Evolutionary conservation across 2,797 vertebrate species (phyloP).

Genomic region (Heteromormyrus szaboi): DNA sequence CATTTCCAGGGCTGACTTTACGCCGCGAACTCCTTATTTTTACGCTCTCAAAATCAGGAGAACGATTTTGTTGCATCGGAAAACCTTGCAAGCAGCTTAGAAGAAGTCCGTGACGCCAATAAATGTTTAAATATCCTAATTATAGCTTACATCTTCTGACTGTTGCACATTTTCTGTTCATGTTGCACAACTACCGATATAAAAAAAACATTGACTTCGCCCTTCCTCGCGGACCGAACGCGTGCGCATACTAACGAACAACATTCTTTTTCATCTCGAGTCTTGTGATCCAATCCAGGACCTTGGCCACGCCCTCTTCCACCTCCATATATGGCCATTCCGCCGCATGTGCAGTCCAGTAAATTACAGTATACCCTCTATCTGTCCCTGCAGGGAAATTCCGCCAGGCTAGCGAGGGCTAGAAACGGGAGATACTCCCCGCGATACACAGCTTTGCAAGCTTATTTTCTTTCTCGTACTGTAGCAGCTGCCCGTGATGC

Average conservation of each 20-base stretch:
- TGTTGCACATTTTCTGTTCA: conserved; percentile 15
- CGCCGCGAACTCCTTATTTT: neutral
- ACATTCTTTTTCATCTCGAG: conserved; percentile 42
- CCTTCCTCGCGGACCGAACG: conserved; percentile 31
- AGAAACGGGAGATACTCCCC: neutral
- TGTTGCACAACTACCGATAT: conserved; percentile 16
- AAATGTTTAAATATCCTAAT: conserved; percentile 17
- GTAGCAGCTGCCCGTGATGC: neutral
- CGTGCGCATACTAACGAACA: conserved; percentile 58
- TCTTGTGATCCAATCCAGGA: conserved; percentile 57
- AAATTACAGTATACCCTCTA: conserved; percentile 26
- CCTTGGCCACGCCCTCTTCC: conserved; percentile 44
- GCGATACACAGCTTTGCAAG: neutral
- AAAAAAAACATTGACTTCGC: conserved; percentile 24
- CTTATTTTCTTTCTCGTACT: neutral
- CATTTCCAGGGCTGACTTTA: conserved; percentile 40
- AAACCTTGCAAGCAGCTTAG: conserved; percentile 1
- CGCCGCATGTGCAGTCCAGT: conserved; percentile 23
- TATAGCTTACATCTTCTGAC: conserved; percentile 15
- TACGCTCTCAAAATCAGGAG: conserved; percentile 22
- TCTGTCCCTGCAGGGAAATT: conserved; percentile 23
- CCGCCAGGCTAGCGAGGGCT: conserved; percentile 17
- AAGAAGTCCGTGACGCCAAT: neutral
- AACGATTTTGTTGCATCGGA: conserved; percentile 12
- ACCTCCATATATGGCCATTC: conserved; percentile 51